Evolutionary conservation across 2,888 invertebrate genomes (phyloP).

Genomic region (Silvanus unidentatus): DNA sequence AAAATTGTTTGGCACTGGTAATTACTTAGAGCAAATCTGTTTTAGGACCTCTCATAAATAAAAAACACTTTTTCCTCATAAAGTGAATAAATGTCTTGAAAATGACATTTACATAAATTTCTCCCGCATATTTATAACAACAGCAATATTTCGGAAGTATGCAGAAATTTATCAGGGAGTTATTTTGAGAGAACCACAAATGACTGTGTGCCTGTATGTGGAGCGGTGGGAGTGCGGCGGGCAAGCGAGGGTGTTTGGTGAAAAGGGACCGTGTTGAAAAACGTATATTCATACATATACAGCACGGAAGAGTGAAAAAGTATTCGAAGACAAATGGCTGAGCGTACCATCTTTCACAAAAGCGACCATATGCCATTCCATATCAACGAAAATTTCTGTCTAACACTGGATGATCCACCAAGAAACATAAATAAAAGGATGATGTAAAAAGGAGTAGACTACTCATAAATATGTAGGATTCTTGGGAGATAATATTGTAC

Average conservation of each 20-base stretch:
- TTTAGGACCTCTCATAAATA: too few relatives aligned
- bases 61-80: too few relatives aligned
- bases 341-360: background rate
- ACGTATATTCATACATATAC: too few relatives aligned
- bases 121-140: background rate
- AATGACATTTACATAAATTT: background rate
- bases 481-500: conserved; percentile 22
- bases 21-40: too few relatives aligned
- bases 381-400: conserved; percentile 12
- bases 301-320: too few relatives aligned
- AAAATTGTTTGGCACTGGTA: too few relatives aligned
- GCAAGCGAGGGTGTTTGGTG: too few relatives aligned
- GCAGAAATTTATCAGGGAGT: background rate
- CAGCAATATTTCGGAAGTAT: background rate
- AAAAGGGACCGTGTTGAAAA: too few relatives aligned
- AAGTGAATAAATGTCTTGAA: too few relatives aligned
- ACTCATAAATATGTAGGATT: conserved; percentile 33
- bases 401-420: conserved; percentile 12
- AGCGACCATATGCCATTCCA: background rate
- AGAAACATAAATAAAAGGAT: conserved; percentile 27
- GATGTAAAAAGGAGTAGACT: conserved; percentile 18
- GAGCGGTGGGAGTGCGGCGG: too few relatives aligned
- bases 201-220: too few relatives aligned
- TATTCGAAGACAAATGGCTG: too few relatives aligned
- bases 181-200: background rate